Evolutionary conservation across 2,113 vertebrate genomes (phyloP).

Genomic region (Pomatostomus ruficeps): DNA sequence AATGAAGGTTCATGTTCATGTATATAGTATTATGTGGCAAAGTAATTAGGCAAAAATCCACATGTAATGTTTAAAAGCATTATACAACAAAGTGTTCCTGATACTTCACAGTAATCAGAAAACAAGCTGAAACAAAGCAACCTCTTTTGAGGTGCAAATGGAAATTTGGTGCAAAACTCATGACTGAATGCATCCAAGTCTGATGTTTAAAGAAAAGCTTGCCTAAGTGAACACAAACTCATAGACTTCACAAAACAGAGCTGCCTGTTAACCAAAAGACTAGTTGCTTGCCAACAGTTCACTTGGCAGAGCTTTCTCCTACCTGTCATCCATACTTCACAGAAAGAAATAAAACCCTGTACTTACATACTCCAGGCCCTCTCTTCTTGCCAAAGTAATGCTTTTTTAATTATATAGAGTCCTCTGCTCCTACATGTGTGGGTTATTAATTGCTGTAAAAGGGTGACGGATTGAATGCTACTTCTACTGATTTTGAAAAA

Average conservation of each 20-base stretch:
- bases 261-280: slow-evolving; percentile 38
- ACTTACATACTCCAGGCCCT: slow-evolving; percentile 27
- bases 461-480: neutral
- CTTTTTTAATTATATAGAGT: slow-evolving; percentile 30
- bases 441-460: slow-evolving; percentile 19
- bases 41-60: neutral
- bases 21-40: neutral
- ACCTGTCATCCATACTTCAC: slow-evolving; percentile 52
- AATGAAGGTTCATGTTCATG: neutral
- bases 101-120: neutral
- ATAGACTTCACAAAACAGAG: slow-evolving; percentile 1
- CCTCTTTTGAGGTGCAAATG: slow-evolving; percentile 9
- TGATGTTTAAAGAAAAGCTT: slow-evolving; percentile 6
- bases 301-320: slow-evolving; percentile 48
- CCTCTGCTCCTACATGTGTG: neutral
- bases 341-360: slow-evolving; percentile 49
- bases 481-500: neutral
- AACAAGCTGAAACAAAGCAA: neutral
- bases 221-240: neutral
- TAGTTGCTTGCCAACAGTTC: slow-evolving; percentile 42
- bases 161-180: neutral
- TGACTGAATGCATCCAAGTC: neutral
- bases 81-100: neutral
- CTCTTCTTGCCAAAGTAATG: slow-evolving; percentile 32
- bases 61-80: neutral